Base-by-base conservation (phyloP, 2,888 invertebrate genomes). In the Andrena marginata region DNA sequence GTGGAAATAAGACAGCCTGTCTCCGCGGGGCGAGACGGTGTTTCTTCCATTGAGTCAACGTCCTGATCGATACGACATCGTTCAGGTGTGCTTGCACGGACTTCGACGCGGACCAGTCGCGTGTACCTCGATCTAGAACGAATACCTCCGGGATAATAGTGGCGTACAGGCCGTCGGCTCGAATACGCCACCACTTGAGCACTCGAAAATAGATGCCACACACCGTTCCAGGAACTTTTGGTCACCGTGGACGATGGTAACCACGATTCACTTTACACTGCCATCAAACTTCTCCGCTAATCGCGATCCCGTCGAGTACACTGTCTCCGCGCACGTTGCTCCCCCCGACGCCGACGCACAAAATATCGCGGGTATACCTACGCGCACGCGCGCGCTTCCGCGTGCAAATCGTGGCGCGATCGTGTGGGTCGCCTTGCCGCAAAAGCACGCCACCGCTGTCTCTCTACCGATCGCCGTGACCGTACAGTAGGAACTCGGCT, bases 401-500 rank as follows among this genome's bases (percentile, higher is more conserved):
- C 33, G 59, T 67, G 59, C 31, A 60, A 60, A 20, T 49, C 67
- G 73, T 16, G 42, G 31, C 42, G 49, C 35, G 71, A 56, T 60
- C 65, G 65, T 67, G 65, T 20, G 20, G 56, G 4, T n/a, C 7
- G 33, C 10, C 16, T 16, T n/a, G 29, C 48, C 42, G 56, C 3
- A 3, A 65, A 65, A 51, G 63, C 67, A 60, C 82, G 74, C 81
- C 69, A 72, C 65, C 54, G 68, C 51, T 71, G 63, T 59, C 75
- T 49, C 49, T 80, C 82, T 80, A 78, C 76, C 81, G 84, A 84
- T 81, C 70, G 62, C 72, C 69, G 79, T 31, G 59, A 74, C 75
- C 85, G 77, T 70, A 80, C 84, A 84, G 80, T 84, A 88, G 89
- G 56, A 89, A 90, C 91, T 74, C 88, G 33, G 90, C 89, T 88